Evolutionary conservation across 2,888 invertebrate genomes (phyloP), one percentile per base, ranked within the genome.

Genomic region (Leptothorax acervorum): DNA sequence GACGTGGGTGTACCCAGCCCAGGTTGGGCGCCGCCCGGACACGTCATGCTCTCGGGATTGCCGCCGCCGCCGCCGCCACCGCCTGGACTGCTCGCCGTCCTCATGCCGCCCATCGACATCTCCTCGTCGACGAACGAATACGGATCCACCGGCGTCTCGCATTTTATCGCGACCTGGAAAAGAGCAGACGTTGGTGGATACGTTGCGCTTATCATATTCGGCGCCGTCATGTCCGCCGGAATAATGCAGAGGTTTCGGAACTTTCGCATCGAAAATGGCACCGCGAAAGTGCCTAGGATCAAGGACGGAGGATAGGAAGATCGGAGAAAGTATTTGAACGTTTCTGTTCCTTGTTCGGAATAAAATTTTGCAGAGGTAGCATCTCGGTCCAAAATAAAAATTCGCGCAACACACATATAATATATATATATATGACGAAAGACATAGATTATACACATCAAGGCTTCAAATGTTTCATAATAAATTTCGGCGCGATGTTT

Each of bases 81-180:
- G 79, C 79, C 79, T 5, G 94, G 95, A 92, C 96, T 95, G 92
- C 95, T 95, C 84, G 95, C 95, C 91, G 95, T 95, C 91, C 95
- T 95, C 91, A 96, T 95, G 93, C 96, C 96, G 74, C 95, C 95
- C 93, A 96, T 95, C 95, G 96, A 96, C 90, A 96, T 96, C 90
- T 97, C 97, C 93, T 98, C 98, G 94, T 97, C 97, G 88, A 98
- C 98, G 95, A 98, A 98, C 93, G 97, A 97, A 95, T 98, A 98
- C 3, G 98, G 97, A 95, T 98, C 98, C 91, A 97, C 97, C 82
- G 95, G 93, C 89, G 96, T 96, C 93, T 96, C 96, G 86, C 96
- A 95, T 92, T 96, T 96, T 90, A 96, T 95, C 89, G 94, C 92
- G 83, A 95, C 93, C 94, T 95, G 86, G 90, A 95, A 95, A 45